Base-by-base conservation (phyloP, 30 jellyfish, hydroid and myxozoan species). In the Turritopsis rubra region DNA sequence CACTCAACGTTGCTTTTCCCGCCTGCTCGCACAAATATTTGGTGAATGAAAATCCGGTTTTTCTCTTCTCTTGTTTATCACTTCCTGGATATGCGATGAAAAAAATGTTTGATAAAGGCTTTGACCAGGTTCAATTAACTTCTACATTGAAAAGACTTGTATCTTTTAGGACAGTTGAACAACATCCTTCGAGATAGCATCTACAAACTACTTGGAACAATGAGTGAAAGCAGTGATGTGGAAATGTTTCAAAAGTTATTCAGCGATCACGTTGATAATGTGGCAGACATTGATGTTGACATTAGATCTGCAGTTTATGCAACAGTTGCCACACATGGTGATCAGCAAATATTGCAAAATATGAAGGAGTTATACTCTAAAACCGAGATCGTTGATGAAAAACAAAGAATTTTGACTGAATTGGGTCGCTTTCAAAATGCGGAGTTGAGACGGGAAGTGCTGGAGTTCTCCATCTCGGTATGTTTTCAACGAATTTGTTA, bases 391-490 rank as follows among this genome's bases (percentile, higher is more conserved):
- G 89, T 85, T 68, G 99, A 93, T 66, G 99, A 93, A 66, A 85
- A 88, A 75, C 85, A 70, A 25, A 91, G 99, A 31, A 79, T 93
- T 20, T 81, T 93, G 90, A 74, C 94, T 29, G 29, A 65, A 26
- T 73, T 93, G 90, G 99, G 99, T 28, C 86, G 87, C 26, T 66
- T 91, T 29, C 90, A 93, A 22, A 87, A 88, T 60, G 82, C 83
- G 22, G 86, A 85, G 16, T 81, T 93, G 65, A 76, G 87, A 23
- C 85, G 73, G 22, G 88, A 89, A 17, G 96, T 90, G 7, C 91
- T 93, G 22, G 75, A 89, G 28, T 93, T 88, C 79, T 90, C 95
- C 21, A 82, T 93, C 86, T 88, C 99, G 79, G 99, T 93, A 83
- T 81, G 99, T 52, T 68, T n/a, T 68, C 60, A 41, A 41, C 60